A percentile compares a stretch with the other conserved stretches of the same genome.
Evolutionary conservation across 2,888 invertebrate genomes (phyloP).

Genomic region (Gibbula magus): DNA sequence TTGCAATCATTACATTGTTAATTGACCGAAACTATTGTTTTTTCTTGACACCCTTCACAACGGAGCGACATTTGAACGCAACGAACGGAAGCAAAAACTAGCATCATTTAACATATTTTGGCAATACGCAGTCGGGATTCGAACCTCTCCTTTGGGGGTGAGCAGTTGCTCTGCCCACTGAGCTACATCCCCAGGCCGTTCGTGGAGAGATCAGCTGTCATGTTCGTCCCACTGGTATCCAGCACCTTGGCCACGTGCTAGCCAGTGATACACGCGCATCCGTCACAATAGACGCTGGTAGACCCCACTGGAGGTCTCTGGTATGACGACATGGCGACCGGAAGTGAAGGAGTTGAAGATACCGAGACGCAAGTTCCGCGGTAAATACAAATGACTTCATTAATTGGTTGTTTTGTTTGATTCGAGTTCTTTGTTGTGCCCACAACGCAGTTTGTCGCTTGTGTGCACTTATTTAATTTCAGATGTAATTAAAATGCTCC

Average conservation of each 20-base stretch:
- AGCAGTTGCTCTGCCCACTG: not conserved
- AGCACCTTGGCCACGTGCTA: not conserved
- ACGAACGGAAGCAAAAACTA: not conserved
- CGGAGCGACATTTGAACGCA: too few species aligned
- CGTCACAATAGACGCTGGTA: not conserved
- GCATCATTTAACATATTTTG: not conserved
- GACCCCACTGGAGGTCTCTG: not conserved
- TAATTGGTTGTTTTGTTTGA: constrained; percentile 1
- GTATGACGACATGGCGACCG: not conserved
- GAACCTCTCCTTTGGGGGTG: not conserved
- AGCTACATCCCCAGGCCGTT: not conserved
- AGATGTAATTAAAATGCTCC: constrained; percentile 5
- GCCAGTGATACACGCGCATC: not conserved
- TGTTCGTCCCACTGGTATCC: not conserved
- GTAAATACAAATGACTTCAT: not conserved
- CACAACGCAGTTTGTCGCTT: not conserved
- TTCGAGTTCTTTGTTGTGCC: not conserved
- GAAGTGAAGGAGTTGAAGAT: not conserved
- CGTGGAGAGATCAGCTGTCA: not conserved
- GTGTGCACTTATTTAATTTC: constrained; percentile 3
- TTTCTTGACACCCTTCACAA: too few species aligned
- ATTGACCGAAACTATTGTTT: too few species aligned
- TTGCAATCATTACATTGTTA: too few species aligned
- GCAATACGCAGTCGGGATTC: not conserved
- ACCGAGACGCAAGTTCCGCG: not conserved